phyloP scores from a whole-genome alignment of 1,140 invertebrate genomes.

The Hestina assimilis region DNA sequence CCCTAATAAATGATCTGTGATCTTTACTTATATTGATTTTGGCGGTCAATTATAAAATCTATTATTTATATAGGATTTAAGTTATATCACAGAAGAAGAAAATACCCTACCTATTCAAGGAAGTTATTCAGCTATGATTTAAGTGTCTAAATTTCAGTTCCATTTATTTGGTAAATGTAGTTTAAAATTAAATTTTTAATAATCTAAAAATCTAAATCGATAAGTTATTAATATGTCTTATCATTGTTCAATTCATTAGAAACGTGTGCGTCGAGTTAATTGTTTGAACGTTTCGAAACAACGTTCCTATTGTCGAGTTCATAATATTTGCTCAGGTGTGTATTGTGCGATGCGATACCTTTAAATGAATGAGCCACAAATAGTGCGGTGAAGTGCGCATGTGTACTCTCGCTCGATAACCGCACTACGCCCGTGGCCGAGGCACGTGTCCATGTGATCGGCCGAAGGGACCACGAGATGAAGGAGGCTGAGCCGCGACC shows the following conservation, averaged over 20 bases:
- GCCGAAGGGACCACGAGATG: conserved; percentile 40
- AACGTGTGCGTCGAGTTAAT: conserved; percentile 29
- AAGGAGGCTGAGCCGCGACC: conserved; percentile 55
- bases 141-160: too few species aligned
- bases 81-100: too few species aligned
- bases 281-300: conserved; percentile 49
- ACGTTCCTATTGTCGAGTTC: conserved; percentile 49
- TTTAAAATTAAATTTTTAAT: too few species aligned
- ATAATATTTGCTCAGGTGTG: conserved; percentile 75
- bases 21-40: too few species aligned
- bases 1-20: too few species aligned
- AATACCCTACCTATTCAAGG: too few species aligned
- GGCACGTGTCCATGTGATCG: conserved; percentile 63
- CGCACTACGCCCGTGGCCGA: conserved; percentile 58
- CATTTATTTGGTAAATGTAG: too few species aligned
- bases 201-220: too few species aligned
- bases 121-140: too few species aligned
- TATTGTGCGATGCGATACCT: conserved; percentile 40
- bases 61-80: too few species aligned
- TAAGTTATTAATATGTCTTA: background rate
- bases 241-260: background rate
- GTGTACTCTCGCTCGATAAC: conserved; percentile 70
- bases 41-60: too few species aligned
- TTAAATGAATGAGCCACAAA: conserved; percentile 66
- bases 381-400: conserved; percentile 61